phyloP scores from a whole-genome alignment of 1,140 invertebrate genomes.

The Drosophila ogumai region DNA sequence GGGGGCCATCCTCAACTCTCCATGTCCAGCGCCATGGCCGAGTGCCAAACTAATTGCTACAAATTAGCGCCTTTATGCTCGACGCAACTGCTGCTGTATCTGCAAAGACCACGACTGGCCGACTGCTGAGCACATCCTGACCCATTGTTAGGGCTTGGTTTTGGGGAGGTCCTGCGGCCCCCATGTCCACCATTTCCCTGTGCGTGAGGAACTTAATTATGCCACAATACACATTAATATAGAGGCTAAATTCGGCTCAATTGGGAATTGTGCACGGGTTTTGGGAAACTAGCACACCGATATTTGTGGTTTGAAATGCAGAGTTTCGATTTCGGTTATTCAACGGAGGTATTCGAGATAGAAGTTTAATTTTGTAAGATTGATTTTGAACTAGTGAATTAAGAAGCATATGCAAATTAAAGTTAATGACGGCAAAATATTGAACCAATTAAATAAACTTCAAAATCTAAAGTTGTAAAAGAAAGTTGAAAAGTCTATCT shows the following conservation, averaged over 20 bases:
- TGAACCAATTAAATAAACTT: too few relatives aligned
- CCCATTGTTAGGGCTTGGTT: conserved; percentile 20
- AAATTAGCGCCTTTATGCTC: conserved; percentile 81
- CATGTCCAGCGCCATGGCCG: conserved; percentile 22
- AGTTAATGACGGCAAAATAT: too few relatives aligned
- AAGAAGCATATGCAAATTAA: too few relatives aligned
- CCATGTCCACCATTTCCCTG: conserved; percentile 9
- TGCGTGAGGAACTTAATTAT: conserved; percentile 65
- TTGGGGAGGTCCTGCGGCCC: not conserved
- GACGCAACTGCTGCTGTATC: conserved; percentile 20
- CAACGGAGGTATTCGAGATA: not conserved
- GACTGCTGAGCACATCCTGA: conserved; percentile 40
- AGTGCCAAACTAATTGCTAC: conserved; percentile 73
- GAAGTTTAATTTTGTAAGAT: not conserved
- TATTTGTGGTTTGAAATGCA: not conserved
- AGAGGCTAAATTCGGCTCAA: conserved; percentile 37
- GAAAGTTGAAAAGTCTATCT: too few relatives aligned
- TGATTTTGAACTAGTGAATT: too few relatives aligned
- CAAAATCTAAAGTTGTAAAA: too few relatives aligned
- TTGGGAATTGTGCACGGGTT: conserved; percentile 31
- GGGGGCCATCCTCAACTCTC: conserved; percentile 3
- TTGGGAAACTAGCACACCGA: conserved; percentile 9
- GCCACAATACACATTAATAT: conserved; percentile 48
- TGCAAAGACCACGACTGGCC: conserved; percentile 43
- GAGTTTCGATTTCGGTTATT: not conserved